phyloP scores from a whole-genome alignment of 2,113 vertebrate genomes.

The Poeciliopsis prolifica region DNA sequence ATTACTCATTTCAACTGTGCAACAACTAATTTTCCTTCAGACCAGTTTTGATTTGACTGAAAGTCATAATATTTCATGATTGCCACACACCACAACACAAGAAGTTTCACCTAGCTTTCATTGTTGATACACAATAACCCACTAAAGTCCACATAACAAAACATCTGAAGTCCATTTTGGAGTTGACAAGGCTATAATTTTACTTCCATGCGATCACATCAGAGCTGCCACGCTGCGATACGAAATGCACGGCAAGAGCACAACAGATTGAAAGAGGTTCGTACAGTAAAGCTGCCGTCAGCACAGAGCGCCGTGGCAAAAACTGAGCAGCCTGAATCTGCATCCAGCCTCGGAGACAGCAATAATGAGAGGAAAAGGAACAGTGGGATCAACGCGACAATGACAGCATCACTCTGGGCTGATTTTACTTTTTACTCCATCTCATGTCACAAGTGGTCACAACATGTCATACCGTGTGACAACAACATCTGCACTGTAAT shows the following conservation, averaged over 20 bases:
- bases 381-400: not conserved
- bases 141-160: not conserved
- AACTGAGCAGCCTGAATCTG: not conserved
- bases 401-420: not conserved
- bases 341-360: not conserved
- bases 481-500: constrained; percentile 3
- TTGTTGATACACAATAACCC: not conserved
- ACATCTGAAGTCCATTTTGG: not conserved
- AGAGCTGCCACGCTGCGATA: not conserved
- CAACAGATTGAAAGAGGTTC: not conserved
- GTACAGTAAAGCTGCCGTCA: not conserved
- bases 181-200: not conserved
- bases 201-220: constrained; percentile 9
- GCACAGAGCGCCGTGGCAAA: not conserved
- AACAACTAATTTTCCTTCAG: not conserved
- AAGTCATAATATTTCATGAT: not conserved
- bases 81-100: not conserved
- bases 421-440: not conserved
- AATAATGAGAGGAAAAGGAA: not conserved
- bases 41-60: not conserved
- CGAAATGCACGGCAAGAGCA: not conserved
- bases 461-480: not conserved
- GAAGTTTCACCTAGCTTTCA: not conserved
- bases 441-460: constrained; percentile 1
- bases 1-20: too few relatives aligned